Conservation (phyloP, 2,888 invertebrate genomes). For the Limnephilus rhombicus region DNA sequence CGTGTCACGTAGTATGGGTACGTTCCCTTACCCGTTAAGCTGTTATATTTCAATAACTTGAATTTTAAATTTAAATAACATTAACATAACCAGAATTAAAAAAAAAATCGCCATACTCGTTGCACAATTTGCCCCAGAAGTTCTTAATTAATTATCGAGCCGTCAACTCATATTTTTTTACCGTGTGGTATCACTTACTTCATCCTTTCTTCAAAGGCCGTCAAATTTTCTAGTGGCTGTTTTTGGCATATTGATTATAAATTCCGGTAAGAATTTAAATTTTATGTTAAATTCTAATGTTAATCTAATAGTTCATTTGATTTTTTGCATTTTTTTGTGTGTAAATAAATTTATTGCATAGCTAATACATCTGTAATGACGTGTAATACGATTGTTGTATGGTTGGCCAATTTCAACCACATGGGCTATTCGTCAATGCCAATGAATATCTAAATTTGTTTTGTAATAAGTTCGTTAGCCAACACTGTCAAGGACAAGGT, state of each 20-base stretch:
- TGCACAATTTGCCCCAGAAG: constrained; percentile 22
- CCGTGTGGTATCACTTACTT: not conserved
- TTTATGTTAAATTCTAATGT: constrained; percentile 15
- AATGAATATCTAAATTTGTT: constrained; percentile 28
- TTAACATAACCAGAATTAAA: no score
- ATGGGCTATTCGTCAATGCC: constrained; percentile 59
- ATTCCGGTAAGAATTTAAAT: constrained; percentile 50
- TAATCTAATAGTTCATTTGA: constrained; percentile 2
- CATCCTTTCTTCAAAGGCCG: constrained; percentile 49
- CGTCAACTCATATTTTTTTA: not conserved
- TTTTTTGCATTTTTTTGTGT: not conserved
- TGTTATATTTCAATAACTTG: no score
- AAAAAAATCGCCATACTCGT: not conserved
- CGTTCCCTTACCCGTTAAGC: no score
- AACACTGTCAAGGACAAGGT: constrained; percentile 41
- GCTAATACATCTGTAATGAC: constrained; percentile 46
- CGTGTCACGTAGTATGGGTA: no score
- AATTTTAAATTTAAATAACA: no score
- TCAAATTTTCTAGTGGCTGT: constrained; percentile 50
- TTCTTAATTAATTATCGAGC: not conserved
- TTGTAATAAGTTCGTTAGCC: constrained; percentile 38
- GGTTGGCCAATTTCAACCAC: constrained; percentile 58
- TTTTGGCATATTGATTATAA: constrained; percentile 62
- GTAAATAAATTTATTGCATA: not conserved
- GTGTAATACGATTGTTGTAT: constrained; percentile 44